phyloP scores from a whole-genome alignment of 2,797 vertebrate species.

The Echiichthys vipera region DNA sequence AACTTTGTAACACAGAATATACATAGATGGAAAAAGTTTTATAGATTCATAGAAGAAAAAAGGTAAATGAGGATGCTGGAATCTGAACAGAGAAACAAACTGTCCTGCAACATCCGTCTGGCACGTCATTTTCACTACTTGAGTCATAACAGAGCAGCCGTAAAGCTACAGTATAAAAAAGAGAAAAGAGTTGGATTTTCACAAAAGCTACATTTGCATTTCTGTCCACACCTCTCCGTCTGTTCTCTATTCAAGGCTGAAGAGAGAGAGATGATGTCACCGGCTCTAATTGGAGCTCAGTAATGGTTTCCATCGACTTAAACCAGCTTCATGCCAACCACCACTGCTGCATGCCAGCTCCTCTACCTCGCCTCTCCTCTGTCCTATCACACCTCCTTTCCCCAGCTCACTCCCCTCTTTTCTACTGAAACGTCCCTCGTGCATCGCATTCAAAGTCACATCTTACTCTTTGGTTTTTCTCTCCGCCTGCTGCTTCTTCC shows the following conservation, averaged over 20 bases:
- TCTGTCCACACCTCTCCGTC: constrained; percentile 25
- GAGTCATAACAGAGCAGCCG: constrained; percentile 22
- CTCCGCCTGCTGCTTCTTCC: constrained; percentile 10
- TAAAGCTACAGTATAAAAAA: constrained; percentile 30
- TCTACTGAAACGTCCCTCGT: constrained; percentile 17
- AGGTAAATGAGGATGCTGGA: not conserved
- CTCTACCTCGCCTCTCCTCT: constrained; percentile 18
- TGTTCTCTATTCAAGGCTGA: constrained; percentile 21
- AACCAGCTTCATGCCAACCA: constrained; percentile 56
- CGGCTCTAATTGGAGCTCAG: constrained; percentile 53
- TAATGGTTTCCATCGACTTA: constrained; percentile 69
- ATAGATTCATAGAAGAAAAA: not conserved
- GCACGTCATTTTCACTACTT: constrained; percentile 14
- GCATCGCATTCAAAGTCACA: constrained; percentile 27
- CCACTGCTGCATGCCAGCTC: constrained; percentile 48
- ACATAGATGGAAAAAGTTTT: not conserved
- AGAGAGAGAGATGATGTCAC: constrained; percentile 63
- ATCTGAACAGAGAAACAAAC: not conserved
- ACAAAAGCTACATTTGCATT: constrained; percentile 39
- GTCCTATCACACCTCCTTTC: constrained; percentile 40
- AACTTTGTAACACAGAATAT: not conserved
- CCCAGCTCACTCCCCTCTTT: constrained; percentile 23
- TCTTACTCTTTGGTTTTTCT: constrained; percentile 7
- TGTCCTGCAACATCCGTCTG: constrained; percentile 13
- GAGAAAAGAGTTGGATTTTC: constrained; percentile 33